phyloP scores from a whole-genome alignment of 37 sponge, comb jelly and placozoan species.

The Hexactinellida sp. region DNA sequence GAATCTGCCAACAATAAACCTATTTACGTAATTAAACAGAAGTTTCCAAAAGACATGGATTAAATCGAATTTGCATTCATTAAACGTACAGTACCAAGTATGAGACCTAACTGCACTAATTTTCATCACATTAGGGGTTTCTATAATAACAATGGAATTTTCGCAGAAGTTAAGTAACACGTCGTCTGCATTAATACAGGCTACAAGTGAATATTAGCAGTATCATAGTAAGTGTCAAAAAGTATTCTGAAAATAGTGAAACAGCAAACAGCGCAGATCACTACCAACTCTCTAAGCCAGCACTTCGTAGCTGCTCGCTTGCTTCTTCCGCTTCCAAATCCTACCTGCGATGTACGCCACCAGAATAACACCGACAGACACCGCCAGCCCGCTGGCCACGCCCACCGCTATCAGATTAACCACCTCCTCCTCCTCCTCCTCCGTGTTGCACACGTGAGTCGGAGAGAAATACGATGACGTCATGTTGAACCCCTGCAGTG shows the following conservation, averaged over 20 bases:
- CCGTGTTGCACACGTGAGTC: neutral
- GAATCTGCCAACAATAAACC: no score
- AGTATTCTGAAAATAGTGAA: neutral
- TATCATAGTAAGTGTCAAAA: no score
- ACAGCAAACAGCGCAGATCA: neutral
- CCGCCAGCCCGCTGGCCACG: neutral
- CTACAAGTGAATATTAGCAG: no score
- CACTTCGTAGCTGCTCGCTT: constrained; percentile 1
- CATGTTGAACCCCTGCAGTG: neutral
- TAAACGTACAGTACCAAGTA: no score
- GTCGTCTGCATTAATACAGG: no score
- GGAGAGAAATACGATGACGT: neutral
- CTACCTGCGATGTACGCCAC: neutral
- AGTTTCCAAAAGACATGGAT: no score
- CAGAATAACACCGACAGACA: neutral
- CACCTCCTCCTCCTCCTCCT: constrained; percentile 6
- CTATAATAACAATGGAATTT: no score
- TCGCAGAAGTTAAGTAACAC: no score
- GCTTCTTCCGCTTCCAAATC: constrained; percentile 6
- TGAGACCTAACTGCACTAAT: no score
- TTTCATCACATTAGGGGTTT: no score
- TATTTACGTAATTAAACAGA: no score
- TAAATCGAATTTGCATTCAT: no score
- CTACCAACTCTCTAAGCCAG: neutral
- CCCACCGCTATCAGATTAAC: neutral